Conservation (phyloP, 2,113 vertebrate genomes). For the Aegypius monachus region DNA sequence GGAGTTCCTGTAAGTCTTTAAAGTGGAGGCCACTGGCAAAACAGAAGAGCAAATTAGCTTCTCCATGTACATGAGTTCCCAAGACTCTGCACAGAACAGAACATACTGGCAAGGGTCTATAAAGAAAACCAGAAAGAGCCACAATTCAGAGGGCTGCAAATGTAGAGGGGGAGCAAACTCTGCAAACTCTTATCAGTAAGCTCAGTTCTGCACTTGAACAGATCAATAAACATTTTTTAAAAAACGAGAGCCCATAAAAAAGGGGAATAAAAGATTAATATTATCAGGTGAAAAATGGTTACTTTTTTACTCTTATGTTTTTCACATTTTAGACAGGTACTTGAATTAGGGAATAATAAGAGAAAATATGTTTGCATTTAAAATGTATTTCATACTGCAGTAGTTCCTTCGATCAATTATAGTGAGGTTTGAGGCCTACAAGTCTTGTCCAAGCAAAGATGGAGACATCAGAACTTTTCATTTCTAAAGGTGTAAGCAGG, state of each 20-base stretch:
- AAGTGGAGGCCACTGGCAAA: background rate
- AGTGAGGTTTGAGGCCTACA: background rate
- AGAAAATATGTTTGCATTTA: background rate
- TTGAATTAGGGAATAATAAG: background rate
- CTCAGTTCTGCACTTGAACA: background rate
- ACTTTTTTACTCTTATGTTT: background rate
- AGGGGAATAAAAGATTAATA: background rate
- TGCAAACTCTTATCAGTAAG: background rate
- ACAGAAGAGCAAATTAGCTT: background rate
- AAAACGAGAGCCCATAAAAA: background rate
- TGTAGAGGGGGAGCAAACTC: background rate
- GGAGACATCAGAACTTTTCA: background rate
- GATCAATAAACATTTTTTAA: background rate
- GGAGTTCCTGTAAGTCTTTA: background rate
- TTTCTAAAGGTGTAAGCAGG: background rate
- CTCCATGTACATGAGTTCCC: accelerated
- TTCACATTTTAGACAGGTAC: background rate
- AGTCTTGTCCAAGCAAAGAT: background rate
- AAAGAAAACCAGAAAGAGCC: background rate
- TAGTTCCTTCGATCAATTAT: background rate
- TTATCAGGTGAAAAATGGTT: background rate
- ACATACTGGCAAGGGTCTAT: background rate
- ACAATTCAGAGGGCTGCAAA: background rate
- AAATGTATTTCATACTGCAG: background rate
- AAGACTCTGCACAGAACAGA: background rate